Evolutionary conservation across 2,888 invertebrate genomes (phyloP).

Genomic region (Geophilus truncorum): DNA sequence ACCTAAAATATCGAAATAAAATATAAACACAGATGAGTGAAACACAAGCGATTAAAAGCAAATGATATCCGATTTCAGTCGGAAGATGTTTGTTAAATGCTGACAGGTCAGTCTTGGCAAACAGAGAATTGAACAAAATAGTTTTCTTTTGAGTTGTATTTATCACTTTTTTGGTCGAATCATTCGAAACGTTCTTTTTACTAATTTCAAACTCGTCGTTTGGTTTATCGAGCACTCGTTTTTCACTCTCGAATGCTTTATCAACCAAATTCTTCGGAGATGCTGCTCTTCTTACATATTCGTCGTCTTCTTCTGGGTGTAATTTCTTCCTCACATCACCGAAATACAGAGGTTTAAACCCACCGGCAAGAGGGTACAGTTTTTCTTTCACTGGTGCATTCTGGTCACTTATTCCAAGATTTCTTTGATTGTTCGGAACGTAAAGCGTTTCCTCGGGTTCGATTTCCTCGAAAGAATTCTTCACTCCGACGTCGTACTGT

Average conservation of each 20-base stretch:
- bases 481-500: background rate
- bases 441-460: slow-evolving; percentile 6
- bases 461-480: background rate
- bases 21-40: slow-evolving; percentile 33
- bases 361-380: background rate
- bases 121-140: background rate
- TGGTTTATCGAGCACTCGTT: background rate
- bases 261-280: slow-evolving; percentile 33
- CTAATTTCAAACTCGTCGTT: background rate
- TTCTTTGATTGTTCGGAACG: background rate
- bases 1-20: background rate
- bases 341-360: slow-evolving; percentile 28
- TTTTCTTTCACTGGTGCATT: background rate
- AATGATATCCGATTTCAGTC: slow-evolving; percentile 34
- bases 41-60: slow-evolving; percentile 31
- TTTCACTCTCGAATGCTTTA: slow-evolving; percentile 29
- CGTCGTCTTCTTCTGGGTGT: slow-evolving; percentile 31
- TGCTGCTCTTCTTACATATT: slow-evolving; percentile 34
- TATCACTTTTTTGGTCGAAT: background rate
- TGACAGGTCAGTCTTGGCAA: background rate
- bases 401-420: background rate
- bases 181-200: background rate
- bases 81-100: slow-evolving; percentile 2
- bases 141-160: background rate
- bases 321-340: slow-evolving; percentile 25